Conservation (phyloP, 1,140 invertebrate genomes). For the Macrobrachium nipponense region DNA sequence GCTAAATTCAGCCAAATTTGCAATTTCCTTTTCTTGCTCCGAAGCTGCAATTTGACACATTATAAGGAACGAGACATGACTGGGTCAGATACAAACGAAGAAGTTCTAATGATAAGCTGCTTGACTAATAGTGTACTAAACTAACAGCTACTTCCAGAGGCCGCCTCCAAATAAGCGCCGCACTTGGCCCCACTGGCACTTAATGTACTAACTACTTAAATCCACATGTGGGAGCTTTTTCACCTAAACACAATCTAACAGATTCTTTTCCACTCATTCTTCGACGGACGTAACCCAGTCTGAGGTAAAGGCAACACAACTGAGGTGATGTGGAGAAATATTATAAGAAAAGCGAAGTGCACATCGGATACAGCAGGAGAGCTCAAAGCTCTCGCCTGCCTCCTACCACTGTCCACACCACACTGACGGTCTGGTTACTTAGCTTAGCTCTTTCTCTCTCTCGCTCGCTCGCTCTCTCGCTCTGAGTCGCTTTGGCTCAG, state of each 20-base stretch:
- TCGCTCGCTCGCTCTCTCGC: not conserved
- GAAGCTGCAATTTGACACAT: not conserved
- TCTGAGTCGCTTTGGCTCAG: slow-evolving; percentile 11
- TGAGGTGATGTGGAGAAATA: not conserved
- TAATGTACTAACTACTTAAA: too few relatives aligned
- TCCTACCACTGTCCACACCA: slow-evolving; percentile 48
- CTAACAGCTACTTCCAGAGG: not conserved
- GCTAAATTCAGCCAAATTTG: not conserved
- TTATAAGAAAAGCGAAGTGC: slow-evolving; percentile 1
- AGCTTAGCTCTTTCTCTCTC: slow-evolving; percentile 9
- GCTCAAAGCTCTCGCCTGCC: slow-evolving; percentile 46
- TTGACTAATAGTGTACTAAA: not conserved
- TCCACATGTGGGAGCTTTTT: too few relatives aligned
- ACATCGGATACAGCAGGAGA: slow-evolving; percentile 35
- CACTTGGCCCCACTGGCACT: too few relatives aligned
- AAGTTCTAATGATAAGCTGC: slow-evolving; percentile 25
- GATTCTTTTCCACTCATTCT: too few relatives aligned
- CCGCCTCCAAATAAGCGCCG: not conserved
- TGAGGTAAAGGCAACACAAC: not conserved
- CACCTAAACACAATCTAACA: too few relatives aligned
- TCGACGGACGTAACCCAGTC: too few relatives aligned
- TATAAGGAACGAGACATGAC: not conserved
- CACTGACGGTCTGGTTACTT: slow-evolving; percentile 22
- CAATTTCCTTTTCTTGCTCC: not conserved
- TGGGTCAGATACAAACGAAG: slow-evolving; percentile 4